These are phyloP conservation scores for Lemur catta DNA, from an alignment of 2,797 vertebrate genomes.

Conservation along the genomic window DNA sequence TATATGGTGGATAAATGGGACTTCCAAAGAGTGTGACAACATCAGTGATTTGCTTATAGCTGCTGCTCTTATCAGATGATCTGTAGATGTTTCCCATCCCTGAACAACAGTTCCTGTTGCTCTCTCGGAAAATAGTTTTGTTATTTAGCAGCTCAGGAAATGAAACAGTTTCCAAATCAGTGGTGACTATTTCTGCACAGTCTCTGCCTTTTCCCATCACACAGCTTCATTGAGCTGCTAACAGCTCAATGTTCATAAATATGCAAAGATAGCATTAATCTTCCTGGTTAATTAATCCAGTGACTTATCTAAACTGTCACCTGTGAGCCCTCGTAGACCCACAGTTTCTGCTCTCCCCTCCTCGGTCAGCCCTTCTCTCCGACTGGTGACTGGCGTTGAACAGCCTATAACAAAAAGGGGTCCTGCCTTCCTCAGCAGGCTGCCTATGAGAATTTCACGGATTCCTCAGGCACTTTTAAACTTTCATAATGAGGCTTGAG, in stretches of 20 bases:
- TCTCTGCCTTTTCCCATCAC: neutral
- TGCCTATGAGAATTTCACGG: neutral
- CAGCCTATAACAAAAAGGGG: neutral
- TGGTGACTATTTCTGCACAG: neutral
- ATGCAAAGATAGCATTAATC: constrained; percentile 38
- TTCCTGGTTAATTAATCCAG: constrained; percentile 45
- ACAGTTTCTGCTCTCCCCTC: neutral
- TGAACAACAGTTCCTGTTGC: neutral
- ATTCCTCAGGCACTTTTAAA: constrained; percentile 34
- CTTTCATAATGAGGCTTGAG: constrained; percentile 48
- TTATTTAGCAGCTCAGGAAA: constrained; percentile 29
- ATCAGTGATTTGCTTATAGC: neutral
- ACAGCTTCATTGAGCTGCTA: neutral
- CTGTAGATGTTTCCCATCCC: neutral
- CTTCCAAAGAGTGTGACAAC: neutral
- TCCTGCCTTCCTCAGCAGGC: neutral
- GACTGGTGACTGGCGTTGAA: neutral
- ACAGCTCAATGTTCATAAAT: constrained; percentile 36
- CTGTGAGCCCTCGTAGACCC: neutral
- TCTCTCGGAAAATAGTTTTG: constrained; percentile 35
- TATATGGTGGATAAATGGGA: neutral
- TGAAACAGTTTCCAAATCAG: constrained; percentile 25
- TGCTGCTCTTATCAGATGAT: neutral
- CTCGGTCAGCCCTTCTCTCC: neutral
- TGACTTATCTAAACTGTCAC: neutral